Base-by-base conservation (phyloP, 2,888 invertebrate species). In the Amiota communis region DNA sequence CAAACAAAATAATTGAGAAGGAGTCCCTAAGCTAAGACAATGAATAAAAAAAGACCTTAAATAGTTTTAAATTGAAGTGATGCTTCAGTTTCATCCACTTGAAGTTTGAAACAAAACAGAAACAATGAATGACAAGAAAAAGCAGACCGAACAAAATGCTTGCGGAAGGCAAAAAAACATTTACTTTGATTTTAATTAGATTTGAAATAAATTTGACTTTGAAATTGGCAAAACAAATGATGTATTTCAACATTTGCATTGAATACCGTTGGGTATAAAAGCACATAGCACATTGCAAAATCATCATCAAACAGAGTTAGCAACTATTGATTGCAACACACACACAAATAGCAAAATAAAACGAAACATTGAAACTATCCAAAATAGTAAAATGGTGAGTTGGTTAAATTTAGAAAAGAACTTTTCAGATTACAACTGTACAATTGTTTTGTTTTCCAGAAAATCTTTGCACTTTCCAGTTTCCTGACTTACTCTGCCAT, bases 271-370 rank as follows among this genome's bases (percentile, higher is more conserved):
- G 36, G 78, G 81, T 83, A 83, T 83, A 83, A 84, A 84, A 72
- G 12, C n/a, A n/a, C 78, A 73, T 75, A 71, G 63, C 48, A 71
- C 56, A 23, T 53, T 47, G 75, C 75, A 64, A 74, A 74, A 46
- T 23, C 79, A 76, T 53, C 81, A 84, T 82, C 84, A 84, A 82
- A 81, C 79, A 81, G 81, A 75, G 72, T 59, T 48, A 76, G 78
- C 81, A 79, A 81, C 80, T 81, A 81, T 82, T 81, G 81, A 83
- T 83, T 84, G 81, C 78, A 77, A 80, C 76, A 80, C 81, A 81
- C 76, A 53, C 81, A 81, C 76, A 53, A 23, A 8, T 6, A 67
- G 36, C 57, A 75, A 69, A 70, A 36, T n/a, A n/a, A 67, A 70
- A 74, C 51, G 46, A 61, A 15, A 59, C 1, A 80, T n/a, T n/a